phyloP scores from a whole-genome alignment of 2,113 vertebrate species.

The Tauraco erythrolophus region DNA sequence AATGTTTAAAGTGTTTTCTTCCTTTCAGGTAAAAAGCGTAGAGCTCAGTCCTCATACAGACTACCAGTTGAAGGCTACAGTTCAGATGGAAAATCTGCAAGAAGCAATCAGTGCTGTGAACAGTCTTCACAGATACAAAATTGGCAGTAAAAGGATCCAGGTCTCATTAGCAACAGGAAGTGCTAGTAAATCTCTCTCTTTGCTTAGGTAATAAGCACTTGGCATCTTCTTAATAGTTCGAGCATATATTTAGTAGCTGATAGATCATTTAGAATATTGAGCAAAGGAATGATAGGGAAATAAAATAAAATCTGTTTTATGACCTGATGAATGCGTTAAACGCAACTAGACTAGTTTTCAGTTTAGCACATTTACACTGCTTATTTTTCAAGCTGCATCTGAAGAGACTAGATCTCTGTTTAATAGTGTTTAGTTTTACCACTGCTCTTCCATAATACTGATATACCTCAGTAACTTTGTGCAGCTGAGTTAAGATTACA shows the following conservation, averaged over 20 bases:
- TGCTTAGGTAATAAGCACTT: constrained; percentile 83
- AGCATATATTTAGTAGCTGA: neutral
- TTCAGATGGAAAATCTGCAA: constrained; percentile 93
- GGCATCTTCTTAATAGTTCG: neutral
- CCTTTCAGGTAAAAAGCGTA: constrained; percentile 82
- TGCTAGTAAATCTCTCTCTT: constrained; percentile 86
- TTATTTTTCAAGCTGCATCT: neutral
- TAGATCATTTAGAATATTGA: neutral
- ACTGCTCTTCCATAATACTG: neutral
- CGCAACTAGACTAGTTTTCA: neutral
- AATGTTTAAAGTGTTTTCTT: neutral
- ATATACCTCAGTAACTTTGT: neutral
- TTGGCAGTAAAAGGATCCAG: constrained; percentile 93
- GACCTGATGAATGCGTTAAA: neutral
- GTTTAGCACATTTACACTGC: neutral
- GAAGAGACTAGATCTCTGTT: neutral
- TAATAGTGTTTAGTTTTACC: neutral
- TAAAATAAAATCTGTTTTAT: neutral
- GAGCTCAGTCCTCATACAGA: constrained; percentile 97
- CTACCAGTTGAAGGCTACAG: constrained; percentile 91
- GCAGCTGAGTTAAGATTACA: neutral
- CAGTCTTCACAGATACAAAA: constrained; percentile 90
- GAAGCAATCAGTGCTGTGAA: constrained; percentile 92
- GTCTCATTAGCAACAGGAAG: constrained; percentile 90
- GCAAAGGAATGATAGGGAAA: neutral